Base-by-base conservation (phyloP, 2,113 vertebrate species). In the Tringa solitaria region DNA sequence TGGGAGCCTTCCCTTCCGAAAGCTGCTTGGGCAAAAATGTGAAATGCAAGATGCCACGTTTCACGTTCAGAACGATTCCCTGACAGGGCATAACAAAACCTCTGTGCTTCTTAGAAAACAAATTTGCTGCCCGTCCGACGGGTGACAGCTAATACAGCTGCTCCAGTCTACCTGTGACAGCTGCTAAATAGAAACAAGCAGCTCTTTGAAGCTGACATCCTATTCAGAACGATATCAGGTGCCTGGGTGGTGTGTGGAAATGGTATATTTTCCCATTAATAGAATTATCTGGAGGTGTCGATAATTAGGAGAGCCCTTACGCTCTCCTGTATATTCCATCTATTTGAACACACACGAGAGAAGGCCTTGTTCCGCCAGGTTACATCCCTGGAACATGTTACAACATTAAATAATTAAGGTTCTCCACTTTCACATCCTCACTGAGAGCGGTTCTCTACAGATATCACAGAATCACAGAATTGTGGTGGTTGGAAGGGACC, bases 381-480 rank as follows among this genome's bases (percentile, higher is more conserved):
- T 35, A 48, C 50, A 77, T 67, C 84, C 76, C 32, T n/a, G 45
- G 35, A 48, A 85, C 0, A 0, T 24, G 23, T 82, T 43, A 60
- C n/a, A 69, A 4, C 3, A 1, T 43, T 77, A 77, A 92, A 65
- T 90, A 94, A 94, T 86, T 81, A 50, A 90, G 11, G 59, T 46
- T 94, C 93, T 94, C 78, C 69, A 20, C 63, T 70, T 88, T 67
- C 75, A 54, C 41, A 20, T 17, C 27, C 45, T 32, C 17, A 0
- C 11, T 3, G 21, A 35, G 57, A 77, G 60, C 7, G 0, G 57
- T 3, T 2, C 14, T 14, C 2, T 30, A 5, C 1, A 10, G 41
- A 0, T 89, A 68, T 67, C n/a, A n/a, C n/a, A n/a, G n/a, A n/a
- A n/a, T n/a, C n/a, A n/a, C n/a, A n/a, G n/a, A n/a, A n/a, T n/a